Conservation (phyloP, 2,113 vertebrate genomes). For the Semicossyphus pulcher region DNA sequence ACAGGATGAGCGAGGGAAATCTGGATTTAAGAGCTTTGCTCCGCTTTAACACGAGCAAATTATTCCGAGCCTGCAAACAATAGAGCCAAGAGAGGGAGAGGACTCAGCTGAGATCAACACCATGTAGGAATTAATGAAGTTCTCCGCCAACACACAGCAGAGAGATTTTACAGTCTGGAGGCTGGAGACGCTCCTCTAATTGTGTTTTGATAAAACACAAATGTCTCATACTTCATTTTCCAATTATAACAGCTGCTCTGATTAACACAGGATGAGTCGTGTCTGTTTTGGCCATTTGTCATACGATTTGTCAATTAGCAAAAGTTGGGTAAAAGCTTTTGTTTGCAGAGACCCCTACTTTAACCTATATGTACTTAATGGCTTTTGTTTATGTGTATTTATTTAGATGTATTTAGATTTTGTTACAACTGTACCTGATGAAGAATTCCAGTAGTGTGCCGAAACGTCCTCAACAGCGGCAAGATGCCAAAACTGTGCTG, state of each 20-base stretch:
- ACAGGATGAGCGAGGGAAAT: constrained; percentile 70
- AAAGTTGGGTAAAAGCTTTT: neutral
- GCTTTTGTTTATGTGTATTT: neutral
- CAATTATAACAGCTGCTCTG: constrained; percentile 34
- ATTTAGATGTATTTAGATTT: too few species aligned
- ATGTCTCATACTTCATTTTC: constrained; percentile 53
- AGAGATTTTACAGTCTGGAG: constrained; percentile 50
- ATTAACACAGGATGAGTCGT: constrained; percentile 22
- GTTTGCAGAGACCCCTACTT: constrained; percentile 1
- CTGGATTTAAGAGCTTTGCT: constrained; percentile 78
- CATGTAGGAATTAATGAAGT: constrained; percentile 64
- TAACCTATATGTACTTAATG: neutral
- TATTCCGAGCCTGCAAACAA: constrained; percentile 71
- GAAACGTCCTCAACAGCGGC: too few species aligned
- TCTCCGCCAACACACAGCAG: constrained; percentile 41
- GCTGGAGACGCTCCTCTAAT: constrained; percentile 58
- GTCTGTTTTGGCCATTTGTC: constrained; percentile 26
- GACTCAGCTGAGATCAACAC: constrained; percentile 61
- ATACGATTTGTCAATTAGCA: neutral
- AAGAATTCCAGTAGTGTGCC: too few species aligned
- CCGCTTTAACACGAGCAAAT: constrained; percentile 68
- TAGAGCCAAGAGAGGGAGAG: constrained; percentile 53
- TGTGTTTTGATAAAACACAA: constrained; percentile 63
- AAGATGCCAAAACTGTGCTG: too few species aligned
- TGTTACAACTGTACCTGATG: too few species aligned